These are phyloP conservation scores for Automeris io DNA, from an alignment of 2,888 invertebrate genomes.

Conservation along the genomic window DNA sequence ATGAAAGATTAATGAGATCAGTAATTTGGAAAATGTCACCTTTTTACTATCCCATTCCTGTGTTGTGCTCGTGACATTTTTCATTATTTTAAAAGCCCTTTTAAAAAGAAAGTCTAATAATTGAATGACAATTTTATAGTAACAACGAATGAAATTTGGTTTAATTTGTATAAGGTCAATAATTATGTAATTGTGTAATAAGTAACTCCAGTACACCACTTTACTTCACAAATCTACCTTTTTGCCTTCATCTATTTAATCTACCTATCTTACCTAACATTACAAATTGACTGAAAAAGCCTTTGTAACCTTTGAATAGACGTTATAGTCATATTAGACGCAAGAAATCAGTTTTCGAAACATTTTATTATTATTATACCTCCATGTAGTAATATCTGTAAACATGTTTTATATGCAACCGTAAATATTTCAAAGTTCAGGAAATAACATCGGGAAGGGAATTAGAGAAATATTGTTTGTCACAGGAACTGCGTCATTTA, in stretches of 20 bases:
- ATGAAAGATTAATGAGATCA: slow-evolving; percentile 70
- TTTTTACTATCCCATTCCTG: slow-evolving; percentile 53
- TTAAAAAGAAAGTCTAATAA: neutral
- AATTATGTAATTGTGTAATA: too few relatives aligned
- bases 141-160: neutral
- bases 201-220: too few relatives aligned
- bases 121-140: neutral
- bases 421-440: neutral
- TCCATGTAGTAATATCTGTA: too few relatives aligned
- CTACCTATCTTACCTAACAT: too few relatives aligned
- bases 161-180: too few relatives aligned
- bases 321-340: too few relatives aligned
- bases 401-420: neutral
- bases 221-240: too few relatives aligned
- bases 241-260: too few relatives aligned
- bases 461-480: slow-evolving; percentile 39
- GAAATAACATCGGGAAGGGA: slow-evolving; percentile 11
- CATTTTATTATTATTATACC: too few relatives aligned
- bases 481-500: slow-evolving; percentile 57
- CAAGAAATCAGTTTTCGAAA: too few relatives aligned
- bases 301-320: too few relatives aligned
- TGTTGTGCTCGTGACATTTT: slow-evolving; percentile 49
- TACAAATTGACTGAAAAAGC: too few relatives aligned
- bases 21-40: slow-evolving; percentile 71
- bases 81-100: slow-evolving; percentile 30